Percentiles rank a stretch among this genome's conserved stretches.
Evolutionary conservation across 2,888 invertebrate genomes (phyloP).

Genomic region (Spilarctia lutea): DNA sequence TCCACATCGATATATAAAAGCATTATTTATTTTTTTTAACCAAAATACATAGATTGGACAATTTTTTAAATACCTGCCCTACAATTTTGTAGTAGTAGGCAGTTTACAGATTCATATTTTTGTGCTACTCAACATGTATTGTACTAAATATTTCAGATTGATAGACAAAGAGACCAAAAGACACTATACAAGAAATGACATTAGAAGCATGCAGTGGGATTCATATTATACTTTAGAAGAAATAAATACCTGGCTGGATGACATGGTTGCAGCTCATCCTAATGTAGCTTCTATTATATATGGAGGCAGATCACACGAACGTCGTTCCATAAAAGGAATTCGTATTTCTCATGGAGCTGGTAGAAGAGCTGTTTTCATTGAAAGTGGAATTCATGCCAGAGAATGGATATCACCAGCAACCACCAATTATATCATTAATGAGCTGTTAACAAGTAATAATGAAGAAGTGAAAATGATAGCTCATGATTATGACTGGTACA

Average conservation of each 20-base stretch:
- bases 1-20: too few species aligned
- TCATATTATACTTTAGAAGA: constrained; percentile 87
- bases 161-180: constrained; percentile 80
- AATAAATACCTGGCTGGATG: constrained; percentile 87
- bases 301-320: constrained; percentile 80
- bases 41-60: too few species aligned
- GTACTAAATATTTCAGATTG: constrained; percentile 65
- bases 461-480: constrained; percentile 77
- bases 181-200: constrained; percentile 60
- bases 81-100: too few species aligned
- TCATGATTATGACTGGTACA: constrained; percentile 89
- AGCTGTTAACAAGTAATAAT: constrained; percentile 86
- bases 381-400: constrained; percentile 89
- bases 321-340: constrained; percentile 77
- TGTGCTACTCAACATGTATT: background rate
- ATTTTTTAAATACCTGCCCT: too few species aligned
- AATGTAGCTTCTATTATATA: constrained; percentile 71
- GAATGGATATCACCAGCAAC: constrained; percentile 92
- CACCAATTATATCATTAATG: constrained; percentile 87
- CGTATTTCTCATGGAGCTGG: constrained; percentile 78
- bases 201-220: constrained; percentile 83
- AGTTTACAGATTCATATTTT: too few species aligned
- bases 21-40: too few species aligned
- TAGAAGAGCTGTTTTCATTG: constrained; percentile 70
- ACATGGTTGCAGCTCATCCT: constrained; percentile 77